A percentile compares a stretch with the other conserved stretches of the same genome.
Evolutionary conservation across 1,140 invertebrate species (phyloP).

Genomic region (Chrysopa pallens): DNA sequence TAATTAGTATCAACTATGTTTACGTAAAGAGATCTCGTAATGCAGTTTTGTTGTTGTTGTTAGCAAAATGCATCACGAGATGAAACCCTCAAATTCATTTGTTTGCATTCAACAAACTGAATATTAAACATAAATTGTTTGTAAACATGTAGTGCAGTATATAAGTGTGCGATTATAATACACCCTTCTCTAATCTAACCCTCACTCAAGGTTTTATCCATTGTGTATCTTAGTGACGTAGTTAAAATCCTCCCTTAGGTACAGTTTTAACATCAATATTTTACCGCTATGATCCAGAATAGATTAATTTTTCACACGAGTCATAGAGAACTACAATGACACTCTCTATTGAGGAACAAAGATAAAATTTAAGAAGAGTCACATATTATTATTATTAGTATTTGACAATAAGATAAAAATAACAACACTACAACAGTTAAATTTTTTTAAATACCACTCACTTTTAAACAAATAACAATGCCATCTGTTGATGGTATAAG

Average conservation of each 20-base stretch:
- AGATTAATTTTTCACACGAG: too few species aligned
- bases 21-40: background rate
- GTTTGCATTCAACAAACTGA: background rate
- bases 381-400: too few species aligned
- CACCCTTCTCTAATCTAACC: background rate
- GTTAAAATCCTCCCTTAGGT: background rate
- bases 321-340: too few species aligned
- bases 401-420: too few species aligned
- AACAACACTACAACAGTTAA: too few species aligned
- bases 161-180: background rate
- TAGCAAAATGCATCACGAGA: background rate
- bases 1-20: background rate
- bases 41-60: background rate
- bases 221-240: background rate
- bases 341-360: too few species aligned
- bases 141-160: background rate
- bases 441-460: too few species aligned
- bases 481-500: too few species aligned
- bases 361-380: too few species aligned
- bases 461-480: too few species aligned
- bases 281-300: too few species aligned
- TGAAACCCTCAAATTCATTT: background rate
- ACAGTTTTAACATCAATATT: background rate
- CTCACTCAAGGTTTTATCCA: background rate
- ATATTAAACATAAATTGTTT: background rate